Conservation (phyloP, 2,888 invertebrate genomes). For the Philaethria dido region DNA sequence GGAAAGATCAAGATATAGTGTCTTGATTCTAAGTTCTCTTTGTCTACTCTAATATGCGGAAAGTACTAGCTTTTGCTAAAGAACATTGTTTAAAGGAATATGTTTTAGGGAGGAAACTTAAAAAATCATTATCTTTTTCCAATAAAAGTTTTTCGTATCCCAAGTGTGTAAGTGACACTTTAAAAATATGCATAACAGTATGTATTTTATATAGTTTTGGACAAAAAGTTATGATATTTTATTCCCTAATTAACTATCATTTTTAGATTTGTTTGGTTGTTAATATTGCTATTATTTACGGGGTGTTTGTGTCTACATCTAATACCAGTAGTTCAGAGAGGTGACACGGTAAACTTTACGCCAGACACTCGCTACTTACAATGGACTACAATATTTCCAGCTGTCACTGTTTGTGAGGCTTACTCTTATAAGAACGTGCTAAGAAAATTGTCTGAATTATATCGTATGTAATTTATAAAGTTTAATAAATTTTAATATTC, state of each 20-base stretch:
- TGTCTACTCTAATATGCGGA: no score
- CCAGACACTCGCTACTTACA: constrained; percentile 84
- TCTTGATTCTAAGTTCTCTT: no score
- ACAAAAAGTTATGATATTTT: no score
- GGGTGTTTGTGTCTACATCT: constrained; percentile 80
- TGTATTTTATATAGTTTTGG: no score
- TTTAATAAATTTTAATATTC: not conserved
- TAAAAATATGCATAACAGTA: no score
- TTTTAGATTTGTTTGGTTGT: constrained; percentile 84
- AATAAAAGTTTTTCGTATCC: no score
- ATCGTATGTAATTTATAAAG: constrained; percentile 51
- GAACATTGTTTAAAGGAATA: no score
- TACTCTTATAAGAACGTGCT: constrained; percentile 56
- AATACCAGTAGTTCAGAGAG: constrained; percentile 67
- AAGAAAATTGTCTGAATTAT: constrained; percentile 52
- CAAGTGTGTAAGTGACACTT: no score
- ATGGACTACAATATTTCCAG: constrained; percentile 85
- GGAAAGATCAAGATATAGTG: no score
- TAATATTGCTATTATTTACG: constrained; percentile 77
- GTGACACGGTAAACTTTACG: constrained; percentile 85
- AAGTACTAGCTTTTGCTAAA: no score
- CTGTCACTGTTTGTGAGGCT: constrained; percentile 84
- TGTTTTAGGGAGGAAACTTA: no score
- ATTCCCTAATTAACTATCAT: not conserved
- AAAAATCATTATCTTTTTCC: no score